phyloP scores from a whole-genome alignment of 2,888 invertebrate species.

The Encarsia formosa region DNA sequence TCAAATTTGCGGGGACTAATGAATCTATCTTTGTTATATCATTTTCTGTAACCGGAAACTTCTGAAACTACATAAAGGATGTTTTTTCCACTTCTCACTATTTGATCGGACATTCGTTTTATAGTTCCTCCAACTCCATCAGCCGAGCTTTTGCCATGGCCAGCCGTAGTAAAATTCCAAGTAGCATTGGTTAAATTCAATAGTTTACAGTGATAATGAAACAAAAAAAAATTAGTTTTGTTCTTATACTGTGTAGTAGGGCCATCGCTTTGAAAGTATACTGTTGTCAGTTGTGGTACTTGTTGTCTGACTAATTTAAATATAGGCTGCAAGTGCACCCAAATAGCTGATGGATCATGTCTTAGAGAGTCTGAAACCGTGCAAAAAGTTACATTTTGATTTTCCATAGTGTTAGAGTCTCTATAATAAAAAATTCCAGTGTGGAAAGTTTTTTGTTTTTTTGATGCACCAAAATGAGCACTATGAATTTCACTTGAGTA shows the following conservation, averaged over 20 bases:
- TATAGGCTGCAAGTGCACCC: slow-evolving; percentile 13
- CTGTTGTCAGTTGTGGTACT: not conserved
- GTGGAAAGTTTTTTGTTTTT: slow-evolving; percentile 4
- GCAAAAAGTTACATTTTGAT: slow-evolving; percentile 4
- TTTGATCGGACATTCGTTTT: not conserved
- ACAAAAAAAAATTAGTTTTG: slow-evolving; percentile 3
- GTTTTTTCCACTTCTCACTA: not conserved
- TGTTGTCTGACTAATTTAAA: slow-evolving; percentile 8
- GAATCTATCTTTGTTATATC: not conserved
- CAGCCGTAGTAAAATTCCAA: slow-evolving; percentile 1
- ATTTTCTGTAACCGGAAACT: not conserved
- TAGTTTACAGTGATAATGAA: not conserved
- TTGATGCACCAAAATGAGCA: slow-evolving; percentile 5
- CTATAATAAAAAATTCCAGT: slow-evolving; percentile 3
- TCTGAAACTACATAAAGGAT: not conserved
- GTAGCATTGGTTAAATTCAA: not conserved
- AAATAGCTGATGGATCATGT: slow-evolving; percentile 14
- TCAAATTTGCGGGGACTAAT: not conserved
- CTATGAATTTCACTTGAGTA: slow-evolving; percentile 1
- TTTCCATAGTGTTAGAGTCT: not conserved
- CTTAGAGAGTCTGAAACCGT: slow-evolving; percentile 9
- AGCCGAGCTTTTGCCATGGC: slow-evolving; percentile 5
- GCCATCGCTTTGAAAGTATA: slow-evolving; percentile 4
- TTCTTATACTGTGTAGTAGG: slow-evolving; percentile 7
- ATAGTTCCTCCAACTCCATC: slow-evolving; percentile 2